These are phyloP conservation scores for Monopis laevigella DNA, from an alignment of 2,888 invertebrate species.

Conservation along the genomic window DNA sequence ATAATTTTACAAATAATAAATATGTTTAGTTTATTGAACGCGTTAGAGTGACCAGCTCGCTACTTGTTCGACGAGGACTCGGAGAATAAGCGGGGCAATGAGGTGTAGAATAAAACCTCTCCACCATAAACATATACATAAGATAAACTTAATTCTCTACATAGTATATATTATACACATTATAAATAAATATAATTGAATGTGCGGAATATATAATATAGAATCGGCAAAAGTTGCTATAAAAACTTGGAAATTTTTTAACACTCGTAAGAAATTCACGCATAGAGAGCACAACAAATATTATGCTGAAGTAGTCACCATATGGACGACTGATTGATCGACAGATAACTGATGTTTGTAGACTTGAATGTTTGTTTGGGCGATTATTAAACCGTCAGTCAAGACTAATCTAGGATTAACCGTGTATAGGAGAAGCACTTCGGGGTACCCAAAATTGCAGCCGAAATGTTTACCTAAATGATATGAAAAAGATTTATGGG, in stretches of 20 bases:
- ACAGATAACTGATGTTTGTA: constrained; percentile 9
- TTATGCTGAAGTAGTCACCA: not conserved
- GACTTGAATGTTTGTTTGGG: constrained; percentile 9
- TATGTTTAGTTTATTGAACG: no score
- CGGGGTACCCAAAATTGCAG: constrained; percentile 10
- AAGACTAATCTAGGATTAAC: constrained; percentile 8
- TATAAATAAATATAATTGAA: not conserved
- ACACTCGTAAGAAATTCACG: not conserved
- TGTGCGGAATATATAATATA: not conserved
- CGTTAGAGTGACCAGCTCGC: no score
- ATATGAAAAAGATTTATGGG: constrained; percentile 9
- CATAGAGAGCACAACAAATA: not conserved
- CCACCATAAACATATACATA: no score
- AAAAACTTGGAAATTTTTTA: no score
- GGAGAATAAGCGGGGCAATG: no score
- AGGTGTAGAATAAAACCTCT: no score
- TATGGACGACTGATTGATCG: constrained; percentile 9
- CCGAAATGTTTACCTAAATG: constrained; percentile 4
- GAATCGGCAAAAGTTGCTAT: no score
- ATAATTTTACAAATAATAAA: no score
- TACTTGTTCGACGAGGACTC: no score
- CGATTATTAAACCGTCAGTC: constrained; percentile 10
- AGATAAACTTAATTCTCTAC: no score
- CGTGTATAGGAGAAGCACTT: not conserved
- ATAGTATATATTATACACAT: no score